A percentile compares a stretch with the other conserved stretches of the same genome.
phyloP scores from a whole-genome alignment of 2,113 vertebrate genomes.

The Murina feae region DNA sequence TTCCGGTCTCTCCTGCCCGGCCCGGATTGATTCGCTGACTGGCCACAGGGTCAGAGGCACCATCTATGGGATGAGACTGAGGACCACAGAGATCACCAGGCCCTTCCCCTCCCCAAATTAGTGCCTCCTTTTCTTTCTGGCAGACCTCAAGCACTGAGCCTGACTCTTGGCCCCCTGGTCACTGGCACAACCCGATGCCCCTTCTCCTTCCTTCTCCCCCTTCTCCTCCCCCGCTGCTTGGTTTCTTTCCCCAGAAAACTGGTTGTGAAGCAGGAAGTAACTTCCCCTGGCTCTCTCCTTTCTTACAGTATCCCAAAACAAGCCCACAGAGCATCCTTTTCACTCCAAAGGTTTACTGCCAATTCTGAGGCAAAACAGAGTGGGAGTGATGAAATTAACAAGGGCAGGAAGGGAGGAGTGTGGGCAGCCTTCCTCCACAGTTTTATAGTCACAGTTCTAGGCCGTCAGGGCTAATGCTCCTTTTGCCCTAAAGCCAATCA shows the following conservation, averaged over 20 bases:
- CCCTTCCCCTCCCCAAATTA: background rate
- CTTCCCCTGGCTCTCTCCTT: background rate
- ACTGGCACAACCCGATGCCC: fast-evolving
- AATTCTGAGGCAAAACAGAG: background rate
- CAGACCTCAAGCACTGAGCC: background rate
- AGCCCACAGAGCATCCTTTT: background rate
- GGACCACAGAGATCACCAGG: background rate
- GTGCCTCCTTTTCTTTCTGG: background rate
- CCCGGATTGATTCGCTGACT: background rate
- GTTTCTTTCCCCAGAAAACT: background rate
- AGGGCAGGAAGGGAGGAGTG: fast-evolving
- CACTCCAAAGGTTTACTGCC: background rate
- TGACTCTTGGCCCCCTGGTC: background rate
- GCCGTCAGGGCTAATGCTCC: fast-evolving
- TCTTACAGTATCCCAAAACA: background rate
- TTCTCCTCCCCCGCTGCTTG: background rate
- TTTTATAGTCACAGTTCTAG: background rate
- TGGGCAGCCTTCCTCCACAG: background rate
- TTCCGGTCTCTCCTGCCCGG: background rate
- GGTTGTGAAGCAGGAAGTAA: background rate
- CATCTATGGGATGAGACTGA: background rate
- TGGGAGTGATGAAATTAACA: background rate
- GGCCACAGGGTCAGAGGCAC: background rate
- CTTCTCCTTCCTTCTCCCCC: no score
- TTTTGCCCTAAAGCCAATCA: background rate